Percentiles rank a stretch among this genome's conserved stretches.
Evolutionary conservation across 2,113 vertebrate species (phyloP).

Genomic region (Petroica traversi): DNA sequence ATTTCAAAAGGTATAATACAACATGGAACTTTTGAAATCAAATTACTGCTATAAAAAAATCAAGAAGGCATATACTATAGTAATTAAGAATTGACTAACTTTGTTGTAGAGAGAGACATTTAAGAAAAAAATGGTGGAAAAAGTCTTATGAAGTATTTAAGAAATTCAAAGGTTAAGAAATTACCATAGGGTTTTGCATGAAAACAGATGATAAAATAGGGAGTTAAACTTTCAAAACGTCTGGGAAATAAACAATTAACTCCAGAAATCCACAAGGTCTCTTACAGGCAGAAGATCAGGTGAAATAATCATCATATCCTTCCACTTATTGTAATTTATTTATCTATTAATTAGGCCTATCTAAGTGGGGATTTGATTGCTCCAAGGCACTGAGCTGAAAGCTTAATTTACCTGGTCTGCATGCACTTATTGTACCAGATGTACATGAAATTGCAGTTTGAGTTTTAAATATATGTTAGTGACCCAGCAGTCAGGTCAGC

Average conservation of each 20-base stretch:
- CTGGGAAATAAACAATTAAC: constrained; percentile 5
- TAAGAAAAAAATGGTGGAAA: background rate
- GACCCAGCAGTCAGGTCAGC: background rate
- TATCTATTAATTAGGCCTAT: constrained; percentile 31
- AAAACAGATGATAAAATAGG: background rate
- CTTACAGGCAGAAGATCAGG: background rate
- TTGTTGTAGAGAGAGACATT: background rate
- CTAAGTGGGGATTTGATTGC: background rate
- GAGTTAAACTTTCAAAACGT: background rate
- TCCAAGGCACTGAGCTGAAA: background rate
- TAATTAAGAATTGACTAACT: background rate
- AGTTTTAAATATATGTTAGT: background rate
- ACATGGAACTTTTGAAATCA: background rate
- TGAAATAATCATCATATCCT: constrained; percentile 11
- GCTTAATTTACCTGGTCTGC: background rate
- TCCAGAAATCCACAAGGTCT: background rate
- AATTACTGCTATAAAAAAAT: background rate
- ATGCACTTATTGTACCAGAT: background rate
- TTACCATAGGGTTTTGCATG: background rate
- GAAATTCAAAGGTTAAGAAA: background rate
- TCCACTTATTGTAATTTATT: constrained; percentile 32
- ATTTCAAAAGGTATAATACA: background rate
- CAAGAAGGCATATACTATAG: background rate
- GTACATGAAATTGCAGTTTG: background rate
- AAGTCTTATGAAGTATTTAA: background rate